A percentile compares a stretch with the other conserved stretches of the same genome.
Evolutionary conservation across 2,888 invertebrate genomes (phyloP).

Genomic region (Drosophila gaucha): DNA sequence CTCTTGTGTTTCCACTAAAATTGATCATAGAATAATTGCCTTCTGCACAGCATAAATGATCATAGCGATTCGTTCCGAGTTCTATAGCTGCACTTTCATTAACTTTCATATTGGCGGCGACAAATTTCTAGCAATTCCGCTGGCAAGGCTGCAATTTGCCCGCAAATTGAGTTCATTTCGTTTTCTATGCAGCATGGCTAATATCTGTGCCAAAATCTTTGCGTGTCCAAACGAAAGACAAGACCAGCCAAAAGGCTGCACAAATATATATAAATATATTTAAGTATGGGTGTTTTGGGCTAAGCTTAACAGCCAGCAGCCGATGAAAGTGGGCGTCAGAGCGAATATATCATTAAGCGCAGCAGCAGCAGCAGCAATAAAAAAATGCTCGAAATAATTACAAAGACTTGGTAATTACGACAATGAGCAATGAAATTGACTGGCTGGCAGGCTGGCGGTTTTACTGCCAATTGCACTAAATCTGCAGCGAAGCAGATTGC

Average conservation of each 20-base stretch:
- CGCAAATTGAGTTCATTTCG: conserved; percentile 61
- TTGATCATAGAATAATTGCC: conserved; percentile 16
- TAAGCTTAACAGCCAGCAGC: conserved; percentile 35
- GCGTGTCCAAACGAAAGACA: conserved; percentile 60
- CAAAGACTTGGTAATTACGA: conserved; percentile 73
- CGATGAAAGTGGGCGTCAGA: conserved; percentile 81
- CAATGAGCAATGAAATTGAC: conserved; percentile 68
- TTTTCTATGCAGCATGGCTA: conserved; percentile 55
- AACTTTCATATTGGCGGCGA: conserved; percentile 53
- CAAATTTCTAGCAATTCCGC: conserved; percentile 38
- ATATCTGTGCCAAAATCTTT: conserved; percentile 53
- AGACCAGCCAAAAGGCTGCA: conserved; percentile 27
- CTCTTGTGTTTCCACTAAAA: background rate
- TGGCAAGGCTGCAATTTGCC: conserved; percentile 44
- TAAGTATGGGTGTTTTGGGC: conserved; percentile 1
- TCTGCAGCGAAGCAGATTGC: conserved; percentile 82
- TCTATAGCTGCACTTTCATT: conserved; percentile 54
- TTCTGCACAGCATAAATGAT: background rate
- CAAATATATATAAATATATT: background rate
- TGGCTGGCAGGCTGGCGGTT: conserved; percentile 21
- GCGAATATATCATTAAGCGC: conserved; percentile 56
- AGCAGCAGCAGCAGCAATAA: conserved; percentile 24
- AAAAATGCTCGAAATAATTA: conserved; percentile 59
- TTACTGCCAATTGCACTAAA: conserved; percentile 75
- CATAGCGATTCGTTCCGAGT: conserved; percentile 10